Percentiles rank a stretch among this genome's conserved stretches.
phyloP scores from a whole-genome alignment of 2,797 vertebrate species.

The Trematocara caparti region DNA sequence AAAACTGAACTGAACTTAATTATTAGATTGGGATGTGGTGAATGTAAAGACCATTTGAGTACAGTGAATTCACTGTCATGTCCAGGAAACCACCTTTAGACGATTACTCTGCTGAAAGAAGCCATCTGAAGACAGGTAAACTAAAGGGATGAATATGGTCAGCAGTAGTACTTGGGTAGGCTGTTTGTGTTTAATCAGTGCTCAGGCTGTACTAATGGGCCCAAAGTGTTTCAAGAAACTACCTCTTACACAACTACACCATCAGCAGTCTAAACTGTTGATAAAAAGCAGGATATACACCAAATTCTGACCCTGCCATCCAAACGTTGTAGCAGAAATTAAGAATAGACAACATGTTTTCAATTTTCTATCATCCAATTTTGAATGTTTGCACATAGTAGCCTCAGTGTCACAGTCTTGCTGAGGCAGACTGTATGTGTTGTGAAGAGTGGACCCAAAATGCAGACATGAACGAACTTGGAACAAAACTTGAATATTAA shows the following conservation, averaged over 20 bases:
- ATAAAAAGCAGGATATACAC: rapidly evolving
- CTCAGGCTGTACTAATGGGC: background rate
- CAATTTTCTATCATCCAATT: background rate
- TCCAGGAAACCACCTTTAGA: background rate
- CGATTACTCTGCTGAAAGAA: background rate
- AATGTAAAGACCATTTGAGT: background rate
- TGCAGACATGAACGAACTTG: background rate
- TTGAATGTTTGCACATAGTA: background rate
- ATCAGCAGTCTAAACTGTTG: background rate
- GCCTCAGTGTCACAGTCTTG: background rate
- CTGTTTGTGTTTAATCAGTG: background rate
- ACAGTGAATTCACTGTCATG: background rate
- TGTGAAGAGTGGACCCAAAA: background rate
- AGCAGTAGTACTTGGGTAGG: background rate
- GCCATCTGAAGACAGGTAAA: background rate
- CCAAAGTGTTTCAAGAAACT: background rate
- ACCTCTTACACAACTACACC: background rate
- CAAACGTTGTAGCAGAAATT: background rate
- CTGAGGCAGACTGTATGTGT: background rate
- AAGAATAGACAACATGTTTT: background rate
- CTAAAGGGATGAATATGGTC: background rate
- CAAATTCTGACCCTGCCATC: background rate
- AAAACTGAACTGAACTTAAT: background rate
- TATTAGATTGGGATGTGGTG: background rate
- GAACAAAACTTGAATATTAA: background rate